phyloP scores from a whole-genome alignment of 2,113 vertebrate genomes.

The Rhinoderma darwinii region DNA sequence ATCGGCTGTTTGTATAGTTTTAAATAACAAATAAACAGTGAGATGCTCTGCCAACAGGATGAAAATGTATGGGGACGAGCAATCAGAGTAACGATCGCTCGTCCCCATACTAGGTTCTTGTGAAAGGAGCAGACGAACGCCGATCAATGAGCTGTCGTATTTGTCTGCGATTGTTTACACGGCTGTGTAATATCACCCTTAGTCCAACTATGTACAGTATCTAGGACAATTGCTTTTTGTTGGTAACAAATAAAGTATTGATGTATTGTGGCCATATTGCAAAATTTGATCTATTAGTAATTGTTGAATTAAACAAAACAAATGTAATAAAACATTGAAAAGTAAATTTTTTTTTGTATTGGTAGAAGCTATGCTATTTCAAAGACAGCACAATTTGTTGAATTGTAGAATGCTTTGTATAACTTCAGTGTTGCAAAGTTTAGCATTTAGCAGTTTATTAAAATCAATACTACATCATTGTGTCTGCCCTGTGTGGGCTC shows the following conservation, averaged over 20 bases:
- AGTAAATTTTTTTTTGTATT: background rate
- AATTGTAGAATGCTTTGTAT: background rate
- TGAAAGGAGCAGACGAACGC: too few species aligned
- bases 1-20: too few species aligned
- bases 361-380: background rate
- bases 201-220: background rate
- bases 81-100: too few species aligned
- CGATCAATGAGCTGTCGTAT: too few species aligned
- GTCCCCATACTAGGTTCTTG: too few species aligned
- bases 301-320: background rate
- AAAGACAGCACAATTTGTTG: background rate
- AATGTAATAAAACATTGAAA: background rate
- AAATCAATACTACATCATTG: conserved; percentile 8
- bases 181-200: background rate
- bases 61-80: too few species aligned
- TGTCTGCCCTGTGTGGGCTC: background rate
- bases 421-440: background rate
- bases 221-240: background rate
- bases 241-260: background rate
- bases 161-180: too few species aligned
- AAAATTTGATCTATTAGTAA: background rate
- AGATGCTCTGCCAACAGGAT: too few species aligned
- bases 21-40: too few species aligned
- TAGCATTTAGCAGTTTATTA: background rate
- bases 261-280: background rate